Evolutionary conservation across 2,888 invertebrate genomes (phyloP).

Genomic region (Xylota segnis): DNA sequence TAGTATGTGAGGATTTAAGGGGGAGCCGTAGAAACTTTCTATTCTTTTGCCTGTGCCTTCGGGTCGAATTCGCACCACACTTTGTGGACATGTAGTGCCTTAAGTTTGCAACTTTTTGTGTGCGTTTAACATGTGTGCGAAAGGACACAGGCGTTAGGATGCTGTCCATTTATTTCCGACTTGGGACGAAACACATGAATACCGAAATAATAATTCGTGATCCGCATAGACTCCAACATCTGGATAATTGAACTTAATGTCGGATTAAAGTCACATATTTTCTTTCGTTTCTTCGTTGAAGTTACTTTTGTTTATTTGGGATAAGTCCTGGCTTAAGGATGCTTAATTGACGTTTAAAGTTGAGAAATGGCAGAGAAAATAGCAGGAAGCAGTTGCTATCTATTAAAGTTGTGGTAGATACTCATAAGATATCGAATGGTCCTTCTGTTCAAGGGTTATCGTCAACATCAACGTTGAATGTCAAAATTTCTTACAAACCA

Average conservation of each 20-base stretch:
- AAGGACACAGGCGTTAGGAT: conserved; percentile 1
- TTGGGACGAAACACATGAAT: background rate
- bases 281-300: background rate
- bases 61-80: background rate
- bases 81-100: background rate
- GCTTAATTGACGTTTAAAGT: background rate
- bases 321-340: background rate
- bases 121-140: background rate
- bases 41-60: background rate
- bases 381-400: background rate
- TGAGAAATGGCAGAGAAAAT: background rate
- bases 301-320: background rate
- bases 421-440: too few relatives aligned
- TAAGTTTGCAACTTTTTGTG: conserved; percentile 5
- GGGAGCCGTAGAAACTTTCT: background rate
- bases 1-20: too few relatives aligned
- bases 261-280: background rate
- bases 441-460: too few relatives aligned
- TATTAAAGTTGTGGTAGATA: background rate
- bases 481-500: too few relatives aligned
- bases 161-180: conserved; percentile 13
- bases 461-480: too few relatives aligned
- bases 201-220: conserved; percentile 1
- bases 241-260: conserved; percentile 13
- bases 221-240: conserved; percentile 12